Conservation (phyloP, 92 coral and sea anemone species). For the Porites lobata region DNA sequence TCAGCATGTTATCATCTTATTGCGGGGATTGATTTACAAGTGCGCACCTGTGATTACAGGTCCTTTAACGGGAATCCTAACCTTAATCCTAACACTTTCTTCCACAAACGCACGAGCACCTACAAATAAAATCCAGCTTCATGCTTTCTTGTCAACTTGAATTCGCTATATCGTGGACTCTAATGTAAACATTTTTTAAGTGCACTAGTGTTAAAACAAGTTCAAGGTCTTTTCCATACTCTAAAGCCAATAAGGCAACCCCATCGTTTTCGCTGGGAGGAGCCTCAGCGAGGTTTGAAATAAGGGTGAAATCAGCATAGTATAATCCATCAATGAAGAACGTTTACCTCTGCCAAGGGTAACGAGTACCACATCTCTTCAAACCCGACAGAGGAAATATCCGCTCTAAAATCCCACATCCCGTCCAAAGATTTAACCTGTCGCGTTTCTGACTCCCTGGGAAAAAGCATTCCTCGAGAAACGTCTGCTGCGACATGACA, state of each 20-base stretch:
- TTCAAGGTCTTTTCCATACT: background rate
- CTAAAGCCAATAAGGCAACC: too few relatives aligned
- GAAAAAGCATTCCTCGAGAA: constrained; percentile 71
- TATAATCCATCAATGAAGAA: background rate
- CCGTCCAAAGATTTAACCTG: constrained; percentile 84
- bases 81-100: too few relatives aligned
- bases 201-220: too few relatives aligned
- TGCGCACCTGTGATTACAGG: too few relatives aligned
- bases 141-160: background rate
- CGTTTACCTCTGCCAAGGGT: constrained; percentile 75
- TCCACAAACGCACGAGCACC: too few relatives aligned
- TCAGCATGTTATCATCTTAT: too few relatives aligned
- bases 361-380: constrained; percentile 81
- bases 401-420: constrained; percentile 89
- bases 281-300: too few relatives aligned
- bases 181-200: too few relatives aligned
- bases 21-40: too few relatives aligned
- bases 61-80: too few relatives aligned
- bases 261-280: too few relatives aligned
- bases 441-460: constrained; percentile 89
- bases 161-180: background rate
- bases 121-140: too few relatives aligned
- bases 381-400: constrained; percentile 70
- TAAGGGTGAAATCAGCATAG: background rate
- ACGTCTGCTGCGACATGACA: background rate